phyloP scores from a whole-genome alignment of 1,140 invertebrate species.

The Drosophila trapezifrons region DNA sequence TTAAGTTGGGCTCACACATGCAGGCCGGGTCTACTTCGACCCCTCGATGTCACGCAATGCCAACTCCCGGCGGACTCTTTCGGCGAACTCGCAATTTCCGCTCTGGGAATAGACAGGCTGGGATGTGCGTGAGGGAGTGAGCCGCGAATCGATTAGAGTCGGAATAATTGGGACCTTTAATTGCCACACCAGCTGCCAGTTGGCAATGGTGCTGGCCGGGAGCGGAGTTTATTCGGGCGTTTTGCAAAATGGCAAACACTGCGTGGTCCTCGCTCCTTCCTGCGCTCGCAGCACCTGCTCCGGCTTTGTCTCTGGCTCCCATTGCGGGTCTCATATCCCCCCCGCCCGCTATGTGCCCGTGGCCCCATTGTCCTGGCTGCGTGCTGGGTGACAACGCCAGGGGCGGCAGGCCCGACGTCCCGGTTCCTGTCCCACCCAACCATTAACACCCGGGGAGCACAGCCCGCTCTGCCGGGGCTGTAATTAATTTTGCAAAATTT shows the following conservation, averaged over 20 bases:
- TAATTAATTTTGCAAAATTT: constrained; percentile 80
- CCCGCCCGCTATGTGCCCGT: constrained; percentile 43
- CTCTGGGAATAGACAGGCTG: constrained; percentile 51
- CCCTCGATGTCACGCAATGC: constrained; percentile 46
- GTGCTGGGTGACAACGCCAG: constrained; percentile 51
- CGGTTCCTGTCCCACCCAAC: constrained; percentile 10
- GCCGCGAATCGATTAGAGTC: constrained; percentile 69
- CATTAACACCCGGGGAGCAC: constrained; percentile 29
- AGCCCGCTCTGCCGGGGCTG: constrained; percentile 29
- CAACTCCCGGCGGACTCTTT: constrained; percentile 48
- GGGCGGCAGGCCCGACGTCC: constrained; percentile 12
- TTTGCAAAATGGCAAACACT: constrained; percentile 29
- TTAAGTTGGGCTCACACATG: constrained; percentile 12
- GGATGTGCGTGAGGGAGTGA: constrained; percentile 44
- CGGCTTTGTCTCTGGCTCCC: not conserved
- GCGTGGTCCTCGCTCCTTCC: constrained; percentile 15
- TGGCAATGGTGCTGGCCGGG: constrained; percentile 22
- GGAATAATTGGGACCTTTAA: constrained; percentile 73
- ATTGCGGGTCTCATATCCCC: constrained; percentile 20
- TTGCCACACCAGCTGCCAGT: constrained; percentile 57
- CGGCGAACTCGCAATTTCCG: constrained; percentile 57
- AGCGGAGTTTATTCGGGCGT: constrained; percentile 14
- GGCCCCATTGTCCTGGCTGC: constrained; percentile 48
- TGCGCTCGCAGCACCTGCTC: constrained; percentile 23
- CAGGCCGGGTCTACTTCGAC: not conserved